Evolutionary conservation across 2,113 vertebrate genomes (phyloP), one percentile per base, ranked within the genome.

Genomic region (Chloebia gouldiae): DNA sequence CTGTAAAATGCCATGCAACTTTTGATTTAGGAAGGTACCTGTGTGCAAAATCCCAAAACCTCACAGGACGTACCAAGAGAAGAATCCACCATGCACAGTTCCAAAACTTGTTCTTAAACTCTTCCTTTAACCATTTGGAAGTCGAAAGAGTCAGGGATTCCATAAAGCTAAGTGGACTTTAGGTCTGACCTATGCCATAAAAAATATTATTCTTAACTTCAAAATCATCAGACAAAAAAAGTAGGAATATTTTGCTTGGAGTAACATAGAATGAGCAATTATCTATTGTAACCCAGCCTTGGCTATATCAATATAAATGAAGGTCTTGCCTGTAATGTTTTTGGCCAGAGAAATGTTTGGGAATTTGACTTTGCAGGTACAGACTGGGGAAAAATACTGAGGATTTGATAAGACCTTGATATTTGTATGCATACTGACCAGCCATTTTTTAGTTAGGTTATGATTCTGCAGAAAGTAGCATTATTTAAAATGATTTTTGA

Each of bases 51-150:
- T 35, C 15, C 6, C 24, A 8, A 88, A 85, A 63, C 18, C 17
- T 59, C 13, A 5, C n/a, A 75, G 39, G 60, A 44, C 13, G 23
- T 60, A 61, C 10, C 11, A 65, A 60, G 19, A 61, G n/a, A 35
- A 64, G 54, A 76, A 44, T 75, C 4, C 11, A 44, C 5, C 2
- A 2, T 21, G 6, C 57, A 39, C 0, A 0, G 6, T 65, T 85
- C 35, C 30, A 81, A 23, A 76, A 47, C 24, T 75, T 54, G 5
- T 50, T 49, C 23, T 40, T 90, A 44, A 90, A 27, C 15, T 61
- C 16, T 65, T 81, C 14, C 10, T 8, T n/a, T 35, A 72, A 51
- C 20, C 9, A 37, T 65, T 35, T 87, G 54, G 6, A 16, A 30
- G 23, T 28, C 59, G 47, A 75, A n/a, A 16, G 6, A 61, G 28